Base-by-base conservation (phyloP, 2,113 vertebrate genomes). In the Eleginops maclovinus region DNA sequence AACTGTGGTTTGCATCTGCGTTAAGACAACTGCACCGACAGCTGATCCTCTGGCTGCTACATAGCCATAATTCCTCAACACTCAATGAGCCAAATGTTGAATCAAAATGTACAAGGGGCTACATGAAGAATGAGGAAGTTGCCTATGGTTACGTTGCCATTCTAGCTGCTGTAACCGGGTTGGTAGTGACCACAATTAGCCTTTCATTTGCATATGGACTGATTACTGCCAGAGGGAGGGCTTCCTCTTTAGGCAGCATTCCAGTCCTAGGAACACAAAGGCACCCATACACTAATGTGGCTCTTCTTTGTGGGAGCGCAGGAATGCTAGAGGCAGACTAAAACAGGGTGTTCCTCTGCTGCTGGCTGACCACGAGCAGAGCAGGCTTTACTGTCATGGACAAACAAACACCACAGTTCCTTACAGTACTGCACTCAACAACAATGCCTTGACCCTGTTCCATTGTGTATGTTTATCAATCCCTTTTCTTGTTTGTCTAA, bases 11-110 rank as follows among this genome's bases (percentile, higher is more conserved):
- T 26, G 24, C 24, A 22, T 61, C 31, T 26, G 53, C 22, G 16
- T 16, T 16, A 24, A 21, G 21, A 69, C 47, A 56, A 62, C 47
- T 61, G 31, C 13, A 54, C 36, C 24, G 80, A 36, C 72, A 75
- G 59, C 83, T 83, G 67, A 56, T 64, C 53, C 19, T 56, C 51
- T 67, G n/a, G 5, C 31, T 36, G 31, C 26, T 44, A 44, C 43
- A 44, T 44, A 3, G 43, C 43, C 43, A 44, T 44, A 4, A 44
- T 44, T 44, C 11, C 43, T 44, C 43, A 44, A 44, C 13, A 4
- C 43, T 12, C 43, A 44, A 44, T 15, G 43, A 11, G 43, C 43
- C 43, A 15, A 44, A 44, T 44, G 43, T 3, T 44, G 13, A 7
- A 36, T 36, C 1, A 15, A 44, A 44, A 44, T 44, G 43, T 15